Evolutionary conservation across 2,797 vertebrate genomes (phyloP).

Genomic region (Syngnathus rostellatus): DNA sequence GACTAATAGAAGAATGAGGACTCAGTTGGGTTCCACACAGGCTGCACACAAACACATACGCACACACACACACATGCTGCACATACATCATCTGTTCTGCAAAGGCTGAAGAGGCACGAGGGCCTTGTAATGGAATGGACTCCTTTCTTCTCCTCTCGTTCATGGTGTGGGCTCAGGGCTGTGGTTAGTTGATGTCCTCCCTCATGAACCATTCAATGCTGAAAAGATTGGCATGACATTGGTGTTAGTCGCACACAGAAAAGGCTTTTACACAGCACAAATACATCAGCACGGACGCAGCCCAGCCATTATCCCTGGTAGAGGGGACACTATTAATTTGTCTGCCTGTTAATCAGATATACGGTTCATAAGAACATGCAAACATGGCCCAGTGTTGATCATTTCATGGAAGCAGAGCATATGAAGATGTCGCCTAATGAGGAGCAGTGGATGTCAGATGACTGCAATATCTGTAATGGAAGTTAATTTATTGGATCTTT

Average conservation of each 20-base stretch:
- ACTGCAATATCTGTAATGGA: background rate
- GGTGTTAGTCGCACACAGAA: background rate
- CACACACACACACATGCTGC: background rate
- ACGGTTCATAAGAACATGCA: background rate
- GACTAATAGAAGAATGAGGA: no score
- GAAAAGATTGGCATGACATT: background rate
- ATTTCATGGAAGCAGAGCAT: background rate
- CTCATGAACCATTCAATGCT: background rate
- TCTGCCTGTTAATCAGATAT: background rate
- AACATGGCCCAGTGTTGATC: background rate
- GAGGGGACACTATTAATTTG: background rate
- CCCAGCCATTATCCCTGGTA: background rate
- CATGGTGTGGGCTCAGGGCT: background rate
- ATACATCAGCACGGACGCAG: background rate
- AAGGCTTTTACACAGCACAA: background rate
- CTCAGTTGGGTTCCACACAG: no score
- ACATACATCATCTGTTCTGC: background rate
- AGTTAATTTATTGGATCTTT: background rate
- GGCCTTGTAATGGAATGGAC: constrained; percentile 29
- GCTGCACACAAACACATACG: no score
- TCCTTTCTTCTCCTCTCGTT: constrained; percentile 25
- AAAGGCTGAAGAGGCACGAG: background rate
- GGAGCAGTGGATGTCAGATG: background rate
- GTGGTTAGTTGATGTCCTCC: background rate
- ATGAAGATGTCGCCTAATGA: constrained; percentile 2